These are phyloP conservation scores for Panurus biarmicus DNA, from an alignment of 2,113 vertebrate genomes.

Conservation along the genomic window DNA sequence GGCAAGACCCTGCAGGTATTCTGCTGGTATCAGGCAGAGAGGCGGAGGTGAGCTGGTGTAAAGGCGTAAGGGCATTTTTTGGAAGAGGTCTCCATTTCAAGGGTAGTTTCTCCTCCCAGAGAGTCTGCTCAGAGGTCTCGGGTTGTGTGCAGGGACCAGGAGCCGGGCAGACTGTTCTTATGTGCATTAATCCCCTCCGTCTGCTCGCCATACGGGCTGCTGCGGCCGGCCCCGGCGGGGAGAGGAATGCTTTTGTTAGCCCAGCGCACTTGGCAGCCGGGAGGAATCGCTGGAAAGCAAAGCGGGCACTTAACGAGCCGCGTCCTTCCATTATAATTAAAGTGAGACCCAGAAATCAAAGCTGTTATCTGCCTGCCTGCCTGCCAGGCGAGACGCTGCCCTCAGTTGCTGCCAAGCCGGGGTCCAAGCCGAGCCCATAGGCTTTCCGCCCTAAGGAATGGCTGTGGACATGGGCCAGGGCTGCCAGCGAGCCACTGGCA, in stretches of 20 bases:
- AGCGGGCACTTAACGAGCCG: slow-evolving; percentile 27
- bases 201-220: slow-evolving; percentile 32
- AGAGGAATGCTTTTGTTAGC: slow-evolving; percentile 45
- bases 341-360: slow-evolving; percentile 32
- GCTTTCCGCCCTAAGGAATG: background rate
- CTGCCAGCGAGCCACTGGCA: background rate
- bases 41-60: accelerated
- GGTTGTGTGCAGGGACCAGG: background rate
- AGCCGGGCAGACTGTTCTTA: background rate
- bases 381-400: background rate
- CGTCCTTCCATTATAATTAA: slow-evolving; percentile 44
- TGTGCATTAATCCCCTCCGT: slow-evolving; percentile 1
- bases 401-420: background rate
- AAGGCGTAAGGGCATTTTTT: background rate
- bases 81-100: background rate
- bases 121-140: background rate
- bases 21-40: background rate
- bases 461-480: background rate
- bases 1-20: slow-evolving; percentile 11
- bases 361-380: slow-evolving; percentile 10
- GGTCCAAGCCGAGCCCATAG: background rate
- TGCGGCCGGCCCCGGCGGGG: background rate
- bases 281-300: slow-evolving; percentile 32
- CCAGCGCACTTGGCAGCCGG: background rate
- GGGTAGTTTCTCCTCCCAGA: background rate